Conservation (phyloP, 1,140 invertebrate genomes). For the Aphidius gifuensis region DNA sequence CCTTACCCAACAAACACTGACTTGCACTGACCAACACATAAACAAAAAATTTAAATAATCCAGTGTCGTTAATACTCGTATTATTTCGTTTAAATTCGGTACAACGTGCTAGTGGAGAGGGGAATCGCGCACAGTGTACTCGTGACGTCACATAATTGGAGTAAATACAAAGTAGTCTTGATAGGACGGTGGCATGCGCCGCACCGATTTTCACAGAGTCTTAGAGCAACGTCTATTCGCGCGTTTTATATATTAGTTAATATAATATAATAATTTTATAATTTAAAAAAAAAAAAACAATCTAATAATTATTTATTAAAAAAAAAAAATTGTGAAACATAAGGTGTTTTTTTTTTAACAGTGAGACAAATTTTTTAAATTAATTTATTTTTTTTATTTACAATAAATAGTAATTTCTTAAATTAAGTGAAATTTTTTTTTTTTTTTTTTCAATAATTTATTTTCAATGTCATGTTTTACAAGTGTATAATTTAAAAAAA, state of each 20-base stretch:
- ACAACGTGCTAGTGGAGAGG: constrained; percentile 1
- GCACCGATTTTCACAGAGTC: constrained; percentile 48
- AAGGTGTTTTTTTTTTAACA: too few species aligned
- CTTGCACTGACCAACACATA: too few species aligned
- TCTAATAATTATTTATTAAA: too few species aligned
- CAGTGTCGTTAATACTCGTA: not conserved
- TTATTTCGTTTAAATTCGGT: not conserved
- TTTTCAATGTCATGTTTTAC: not conserved
- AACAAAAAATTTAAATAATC: too few species aligned
- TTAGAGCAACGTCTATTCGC: constrained; percentile 44
- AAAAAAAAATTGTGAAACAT: too few species aligned
- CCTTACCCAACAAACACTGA: too few species aligned
- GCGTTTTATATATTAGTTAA: too few species aligned
- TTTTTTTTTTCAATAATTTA: too few species aligned
- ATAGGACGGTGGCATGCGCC: constrained; percentile 65
- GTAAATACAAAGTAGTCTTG: constrained; percentile 73
- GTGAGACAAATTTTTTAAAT: too few species aligned
- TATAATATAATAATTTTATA: too few species aligned
- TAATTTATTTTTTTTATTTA: constrained; percentile 46
- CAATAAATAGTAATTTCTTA: not conserved
- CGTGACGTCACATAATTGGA: constrained; percentile 75
- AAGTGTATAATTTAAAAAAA: not conserved
- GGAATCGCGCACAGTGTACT: constrained; percentile 39
- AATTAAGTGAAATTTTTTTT: not conserved
- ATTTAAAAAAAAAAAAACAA: too few species aligned